Percentiles rank a stretch among this genome's conserved stretches.
Conservation (phyloP, 2,113 vertebrate genomes). For the Oryzias curvinotus region DNA sequence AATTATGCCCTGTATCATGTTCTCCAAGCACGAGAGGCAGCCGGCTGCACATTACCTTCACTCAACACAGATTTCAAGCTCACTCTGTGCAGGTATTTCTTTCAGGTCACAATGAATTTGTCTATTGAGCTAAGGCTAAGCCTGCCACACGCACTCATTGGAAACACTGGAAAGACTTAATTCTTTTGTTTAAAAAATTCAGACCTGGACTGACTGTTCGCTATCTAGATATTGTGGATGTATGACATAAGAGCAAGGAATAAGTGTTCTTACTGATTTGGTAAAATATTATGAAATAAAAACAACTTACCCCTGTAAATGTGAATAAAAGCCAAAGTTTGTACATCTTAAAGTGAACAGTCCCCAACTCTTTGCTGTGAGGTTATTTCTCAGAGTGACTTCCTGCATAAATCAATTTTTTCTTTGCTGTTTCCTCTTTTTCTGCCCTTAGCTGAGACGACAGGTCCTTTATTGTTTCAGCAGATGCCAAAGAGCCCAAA, state of each 20-base stretch:
- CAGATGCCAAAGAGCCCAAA: slow-evolving; percentile 66
- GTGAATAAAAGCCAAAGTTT: slow-evolving; percentile 56
- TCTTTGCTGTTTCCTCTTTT: slow-evolving; percentile 4
- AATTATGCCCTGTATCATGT: slow-evolving; percentile 68
- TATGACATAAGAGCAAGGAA: too few relatives aligned
- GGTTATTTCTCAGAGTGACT: slow-evolving; percentile 55
- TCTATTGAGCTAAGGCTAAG: slow-evolving; percentile 59
- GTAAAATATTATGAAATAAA: neutral
- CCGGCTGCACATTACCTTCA: slow-evolving; percentile 74
- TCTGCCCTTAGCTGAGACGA: slow-evolving; percentile 40
- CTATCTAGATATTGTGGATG: too few relatives aligned
- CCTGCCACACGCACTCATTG: slow-evolving; percentile 62
- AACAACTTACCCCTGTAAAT: slow-evolving; percentile 64
- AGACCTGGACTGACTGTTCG: too few relatives aligned
- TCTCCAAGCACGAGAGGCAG: slow-evolving; percentile 60
- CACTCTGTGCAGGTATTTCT: slow-evolving; percentile 65
- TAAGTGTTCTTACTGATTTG: neutral
- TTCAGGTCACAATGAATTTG: slow-evolving; percentile 70
- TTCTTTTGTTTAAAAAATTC: neutral
- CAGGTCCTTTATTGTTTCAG: slow-evolving; percentile 76
- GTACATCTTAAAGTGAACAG: slow-evolving; percentile 42
- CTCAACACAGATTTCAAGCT: slow-evolving; percentile 74
- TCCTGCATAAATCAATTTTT: slow-evolving; percentile 9
- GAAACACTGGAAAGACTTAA: slow-evolving; percentile 18
- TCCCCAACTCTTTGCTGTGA: slow-evolving; percentile 42